Evolutionary conservation across 2,113 vertebrate species (phyloP).

Genomic region (Fregetta grallaria): DNA sequence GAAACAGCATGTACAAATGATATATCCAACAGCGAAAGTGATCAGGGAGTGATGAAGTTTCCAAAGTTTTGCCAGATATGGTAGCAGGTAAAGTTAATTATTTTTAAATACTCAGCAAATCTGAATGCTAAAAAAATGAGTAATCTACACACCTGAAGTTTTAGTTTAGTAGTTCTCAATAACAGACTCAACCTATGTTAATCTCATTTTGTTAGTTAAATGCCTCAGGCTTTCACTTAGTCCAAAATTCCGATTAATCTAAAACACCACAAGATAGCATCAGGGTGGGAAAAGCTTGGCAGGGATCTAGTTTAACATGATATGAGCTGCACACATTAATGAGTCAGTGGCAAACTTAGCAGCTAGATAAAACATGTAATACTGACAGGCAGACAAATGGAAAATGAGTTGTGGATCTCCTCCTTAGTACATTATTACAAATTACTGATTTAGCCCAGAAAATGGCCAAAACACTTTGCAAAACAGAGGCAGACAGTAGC

Average conservation of each 20-base stretch:
- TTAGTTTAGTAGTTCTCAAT: constrained; percentile 17
- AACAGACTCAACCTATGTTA: background rate
- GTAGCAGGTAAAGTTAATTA: background rate
- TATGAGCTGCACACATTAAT: constrained; percentile 33
- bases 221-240: constrained; percentile 46
- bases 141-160: background rate
- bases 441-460: background rate
- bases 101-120: constrained; percentile 17
- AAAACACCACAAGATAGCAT: constrained; percentile 43
- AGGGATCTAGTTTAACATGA: background rate
- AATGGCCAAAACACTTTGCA: background rate
- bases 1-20: background rate
- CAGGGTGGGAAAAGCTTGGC: constrained; percentile 52
- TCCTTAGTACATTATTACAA: background rate
- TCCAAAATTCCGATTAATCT: constrained; percentile 51
- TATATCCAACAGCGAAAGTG: background rate
- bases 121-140: background rate
- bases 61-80: background rate
- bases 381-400: constrained; percentile 2
- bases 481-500: background rate
- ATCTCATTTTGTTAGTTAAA: constrained; percentile 28
- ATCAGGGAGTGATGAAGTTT: background rate
- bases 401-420: constrained; percentile 6
- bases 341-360: constrained; percentile 26
- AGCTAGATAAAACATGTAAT: constrained; percentile 8